Evolutionary conservation across 2,797 vertebrate species (phyloP).

Genomic region (Cyclopterus lumpus): DNA sequence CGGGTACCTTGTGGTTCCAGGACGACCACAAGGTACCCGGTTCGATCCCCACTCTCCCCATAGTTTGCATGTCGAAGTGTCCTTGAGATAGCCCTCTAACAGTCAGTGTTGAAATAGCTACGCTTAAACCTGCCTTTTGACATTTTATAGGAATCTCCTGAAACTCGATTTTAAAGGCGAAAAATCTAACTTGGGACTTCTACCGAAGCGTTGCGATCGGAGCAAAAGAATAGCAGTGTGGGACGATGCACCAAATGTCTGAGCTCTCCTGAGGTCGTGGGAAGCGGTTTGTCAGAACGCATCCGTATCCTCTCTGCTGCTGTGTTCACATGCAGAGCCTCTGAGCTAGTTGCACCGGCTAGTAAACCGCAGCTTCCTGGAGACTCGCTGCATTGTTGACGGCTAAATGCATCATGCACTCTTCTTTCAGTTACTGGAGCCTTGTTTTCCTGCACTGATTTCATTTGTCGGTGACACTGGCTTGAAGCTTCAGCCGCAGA

Average conservation of each 20-base stretch:
- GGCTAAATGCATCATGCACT: constrained; percentile 34
- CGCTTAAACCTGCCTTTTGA: background rate
- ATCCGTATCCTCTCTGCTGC: constrained; percentile 31
- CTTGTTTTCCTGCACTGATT: constrained; percentile 28
- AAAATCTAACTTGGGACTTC: constrained; percentile 7
- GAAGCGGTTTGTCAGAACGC: constrained; percentile 46
- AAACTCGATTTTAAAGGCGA: background rate
- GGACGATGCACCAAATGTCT: constrained; percentile 35
- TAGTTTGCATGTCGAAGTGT: no score
- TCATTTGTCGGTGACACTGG: background rate
- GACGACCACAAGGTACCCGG: no score
- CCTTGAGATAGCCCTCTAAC: no score
- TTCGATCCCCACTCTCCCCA: no score
- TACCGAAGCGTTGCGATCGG: background rate
- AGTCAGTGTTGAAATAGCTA: background rate
- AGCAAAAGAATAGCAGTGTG: constrained; percentile 27
- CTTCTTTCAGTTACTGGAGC: constrained; percentile 12
- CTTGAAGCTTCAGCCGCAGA: constrained; percentile 7
- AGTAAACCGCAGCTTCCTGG: constrained; percentile 44
- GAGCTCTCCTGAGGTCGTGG: constrained; percentile 57
- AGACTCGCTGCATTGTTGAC: constrained; percentile 68
- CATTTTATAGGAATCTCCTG: background rate
- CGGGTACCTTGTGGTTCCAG: no score
- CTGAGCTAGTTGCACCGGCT: constrained; percentile 13
- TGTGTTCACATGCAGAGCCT: constrained; percentile 6